Evolutionary conservation across 1,140 invertebrate species (phyloP).

Genomic region (Dermatophagoides farinae): DNA sequence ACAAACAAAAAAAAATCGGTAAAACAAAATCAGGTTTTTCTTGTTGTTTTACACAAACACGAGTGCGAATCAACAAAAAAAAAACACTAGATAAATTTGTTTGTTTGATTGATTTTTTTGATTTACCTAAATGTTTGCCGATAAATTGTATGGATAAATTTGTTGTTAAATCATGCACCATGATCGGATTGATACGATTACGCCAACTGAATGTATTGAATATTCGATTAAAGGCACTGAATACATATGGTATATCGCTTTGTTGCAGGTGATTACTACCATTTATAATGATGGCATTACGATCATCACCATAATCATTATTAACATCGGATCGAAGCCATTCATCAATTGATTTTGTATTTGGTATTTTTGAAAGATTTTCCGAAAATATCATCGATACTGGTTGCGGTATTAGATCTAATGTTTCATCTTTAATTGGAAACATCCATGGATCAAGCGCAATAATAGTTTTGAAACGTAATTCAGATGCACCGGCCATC

Average conservation of each 20-base stretch:
- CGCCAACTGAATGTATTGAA: constrained; percentile 24
- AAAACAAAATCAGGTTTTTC: too few relatives aligned
- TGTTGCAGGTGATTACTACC: constrained; percentile 31
- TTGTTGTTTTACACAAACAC: too few relatives aligned
- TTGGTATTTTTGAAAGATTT: constrained; percentile 32
- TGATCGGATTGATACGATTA: constrained; percentile 23
- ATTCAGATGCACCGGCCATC: constrained; percentile 31
- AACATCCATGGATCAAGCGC: constrained; percentile 47
- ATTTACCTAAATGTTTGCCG: constrained; percentile 26
- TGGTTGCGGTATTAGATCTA: constrained; percentile 31
- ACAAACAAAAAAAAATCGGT: too few relatives aligned
- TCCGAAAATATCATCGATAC: constrained; percentile 41
- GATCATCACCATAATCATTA: constrained; percentile 13
- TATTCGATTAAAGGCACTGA: constrained; percentile 18
- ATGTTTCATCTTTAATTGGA: constrained; percentile 35
- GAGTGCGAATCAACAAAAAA: too few relatives aligned
- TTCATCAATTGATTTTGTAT: background rate
- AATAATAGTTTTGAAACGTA: constrained; percentile 27
- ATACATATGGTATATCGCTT: constrained; percentile 30
- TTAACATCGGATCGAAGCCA: constrained; percentile 14
- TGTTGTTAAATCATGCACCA: constrained; percentile 25
- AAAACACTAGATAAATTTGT: too few relatives aligned
- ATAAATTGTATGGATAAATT: constrained; percentile 24
- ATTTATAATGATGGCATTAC: constrained; percentile 30
- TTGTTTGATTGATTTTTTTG: background rate